A percentile compares a stretch with the other conserved stretches of the same genome.
These are phyloP conservation scores for Bimastos eiseni DNA, from an alignment of 2,888 invertebrate species.

Conservation along the genomic window DNA sequence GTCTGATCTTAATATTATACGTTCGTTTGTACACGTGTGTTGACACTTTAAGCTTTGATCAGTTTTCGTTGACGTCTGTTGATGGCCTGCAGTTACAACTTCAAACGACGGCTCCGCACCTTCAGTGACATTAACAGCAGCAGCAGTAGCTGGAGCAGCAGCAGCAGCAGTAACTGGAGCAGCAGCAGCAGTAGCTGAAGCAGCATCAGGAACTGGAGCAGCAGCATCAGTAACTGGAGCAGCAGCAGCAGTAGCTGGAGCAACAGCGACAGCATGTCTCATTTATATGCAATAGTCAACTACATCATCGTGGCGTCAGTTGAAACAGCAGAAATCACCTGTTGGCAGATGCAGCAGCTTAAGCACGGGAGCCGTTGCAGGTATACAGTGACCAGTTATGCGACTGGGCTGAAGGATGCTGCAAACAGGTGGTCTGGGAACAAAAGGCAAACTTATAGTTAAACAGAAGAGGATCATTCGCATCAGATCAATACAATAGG, in stretches of 20 bases:
- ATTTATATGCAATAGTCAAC: conserved; percentile 13
- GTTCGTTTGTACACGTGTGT: neutral
- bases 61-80: neutral
- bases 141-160: neutral
- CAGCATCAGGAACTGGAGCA: too few relatives aligned
- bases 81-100: neutral
- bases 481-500: neutral
- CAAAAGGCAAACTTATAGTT: too few relatives aligned
- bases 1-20: neutral
- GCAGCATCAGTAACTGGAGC: neutral
- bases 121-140: neutral
- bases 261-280: neutral
- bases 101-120: neutral
- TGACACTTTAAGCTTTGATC: neutral
- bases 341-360: neutral
- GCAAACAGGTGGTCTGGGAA: neutral
- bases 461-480: neutral
- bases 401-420: neutral
- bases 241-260: neutral
- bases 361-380: neutral
- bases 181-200: too few relatives aligned
- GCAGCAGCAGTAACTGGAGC: neutral
- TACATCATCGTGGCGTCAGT: neutral
- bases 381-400: neutral
- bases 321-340: neutral